Evolutionary conservation across 2,888 invertebrate species (phyloP).

Genomic region (Spodoptera exigua): DNA sequence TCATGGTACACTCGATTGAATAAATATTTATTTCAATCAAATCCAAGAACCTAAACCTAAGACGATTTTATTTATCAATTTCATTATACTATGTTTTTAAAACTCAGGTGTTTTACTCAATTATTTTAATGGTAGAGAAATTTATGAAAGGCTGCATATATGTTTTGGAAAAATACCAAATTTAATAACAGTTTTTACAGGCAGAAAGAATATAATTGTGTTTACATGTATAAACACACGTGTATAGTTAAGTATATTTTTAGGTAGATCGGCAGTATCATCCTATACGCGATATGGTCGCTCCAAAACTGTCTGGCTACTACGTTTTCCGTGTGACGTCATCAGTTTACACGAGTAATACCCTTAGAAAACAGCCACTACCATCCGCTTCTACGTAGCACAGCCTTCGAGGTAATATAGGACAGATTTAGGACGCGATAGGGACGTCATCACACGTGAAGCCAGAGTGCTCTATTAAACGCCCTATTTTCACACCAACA

Average conservation of each 20-base stretch:
- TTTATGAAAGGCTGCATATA: no score
- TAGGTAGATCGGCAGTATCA: background rate
- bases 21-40: constrained; percentile 36
- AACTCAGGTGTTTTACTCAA: no score
- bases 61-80: constrained; percentile 25
- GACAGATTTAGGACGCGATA: constrained; percentile 85
- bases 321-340: constrained; percentile 9
- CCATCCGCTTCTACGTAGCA: constrained; percentile 23
- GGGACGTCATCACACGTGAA: constrained; percentile 79
- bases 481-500: constrained; percentile 82
- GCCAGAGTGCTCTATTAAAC: constrained; percentile 74
- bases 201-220: no score
- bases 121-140: no score
- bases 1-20: constrained; percentile 23
- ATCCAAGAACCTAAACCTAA: constrained; percentile 25
- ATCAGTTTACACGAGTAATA: constrained; percentile 3
- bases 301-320: constrained; percentile 5
- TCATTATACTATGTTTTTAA: constrained; percentile 19
- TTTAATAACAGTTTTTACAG: no score
- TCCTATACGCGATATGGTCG: background rate
- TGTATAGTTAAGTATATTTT: no score
- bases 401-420: constrained; percentile 61
- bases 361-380: constrained; percentile 18
- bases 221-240: no score
- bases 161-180: no score